Conservation (phyloP, 2,888 invertebrate genomes). For the Lasioglossum leucozonium region DNA sequence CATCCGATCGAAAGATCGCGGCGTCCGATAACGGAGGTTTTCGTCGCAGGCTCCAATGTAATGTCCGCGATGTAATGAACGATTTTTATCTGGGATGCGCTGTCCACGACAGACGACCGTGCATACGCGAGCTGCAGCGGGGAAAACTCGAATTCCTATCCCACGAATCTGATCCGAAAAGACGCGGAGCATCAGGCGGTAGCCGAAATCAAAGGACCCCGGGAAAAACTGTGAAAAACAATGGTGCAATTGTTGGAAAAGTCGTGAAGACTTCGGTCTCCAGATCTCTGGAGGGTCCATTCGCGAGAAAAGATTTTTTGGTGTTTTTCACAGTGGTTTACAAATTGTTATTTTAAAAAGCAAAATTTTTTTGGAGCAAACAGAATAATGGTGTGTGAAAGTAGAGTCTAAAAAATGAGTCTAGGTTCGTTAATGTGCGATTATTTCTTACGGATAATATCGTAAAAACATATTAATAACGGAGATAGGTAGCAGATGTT, state of each 20-base stretch:
- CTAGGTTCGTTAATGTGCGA: no score
- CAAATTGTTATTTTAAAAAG: no score
- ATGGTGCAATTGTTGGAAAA: not conserved
- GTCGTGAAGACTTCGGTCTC: no score
- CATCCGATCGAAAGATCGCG: constrained; percentile 58
- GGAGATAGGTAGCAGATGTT: no score
- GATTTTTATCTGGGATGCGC: constrained; percentile 50
- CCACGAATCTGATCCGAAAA: constrained; percentile 8
- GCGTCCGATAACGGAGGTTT: constrained; percentile 39
- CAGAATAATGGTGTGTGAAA: no score
- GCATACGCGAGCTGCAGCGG: not conserved
- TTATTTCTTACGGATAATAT: no score
- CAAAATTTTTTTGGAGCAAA: no score
- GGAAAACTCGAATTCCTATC: not conserved
- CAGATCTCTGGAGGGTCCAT: no score
- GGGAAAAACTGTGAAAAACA: not conserved
- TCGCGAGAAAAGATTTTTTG: no score
- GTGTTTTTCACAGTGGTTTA: no score
- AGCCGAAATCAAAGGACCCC: not conserved
- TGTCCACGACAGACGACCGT: constrained; percentile 23
- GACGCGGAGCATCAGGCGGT: not conserved
- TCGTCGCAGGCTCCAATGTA: not conserved
- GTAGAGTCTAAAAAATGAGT: no score
- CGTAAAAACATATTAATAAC: no score
- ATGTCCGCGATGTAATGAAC: constrained; percentile 31